Conservation (phyloP, 2,113 vertebrate genomes). For the Planiliza haematocheilus region DNA sequence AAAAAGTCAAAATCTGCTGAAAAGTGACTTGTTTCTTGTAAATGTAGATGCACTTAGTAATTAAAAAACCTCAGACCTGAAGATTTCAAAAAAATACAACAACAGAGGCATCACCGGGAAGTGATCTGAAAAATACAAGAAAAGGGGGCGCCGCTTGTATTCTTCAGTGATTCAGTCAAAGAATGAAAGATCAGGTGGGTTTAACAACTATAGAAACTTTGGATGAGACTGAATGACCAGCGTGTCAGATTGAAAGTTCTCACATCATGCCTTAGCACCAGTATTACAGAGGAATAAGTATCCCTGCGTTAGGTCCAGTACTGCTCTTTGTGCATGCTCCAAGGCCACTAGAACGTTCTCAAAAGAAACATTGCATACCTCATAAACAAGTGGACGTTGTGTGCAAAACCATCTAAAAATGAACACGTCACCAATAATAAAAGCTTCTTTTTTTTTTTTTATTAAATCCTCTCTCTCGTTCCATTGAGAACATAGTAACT, state of each 20-base stretch:
- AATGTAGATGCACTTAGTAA: conserved; percentile 73
- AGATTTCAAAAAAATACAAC: conserved; percentile 61
- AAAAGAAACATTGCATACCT: conserved; percentile 79
- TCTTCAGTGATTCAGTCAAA: conserved; percentile 41
- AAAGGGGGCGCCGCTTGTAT: conserved; percentile 29
- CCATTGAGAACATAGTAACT: conserved; percentile 36
- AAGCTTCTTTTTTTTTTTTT: background rate
- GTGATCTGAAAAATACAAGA: conserved; percentile 51
- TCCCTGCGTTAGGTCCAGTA: conserved; percentile 74
- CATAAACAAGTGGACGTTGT: conserved; percentile 73
- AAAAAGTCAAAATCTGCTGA: conserved; percentile 72
- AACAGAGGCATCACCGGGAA: conserved; percentile 56
- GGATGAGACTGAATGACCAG: conserved; percentile 65
- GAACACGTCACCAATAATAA: conserved; percentile 47
- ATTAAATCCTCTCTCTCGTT: conserved; percentile 35
- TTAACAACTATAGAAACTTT: conserved; percentile 73
- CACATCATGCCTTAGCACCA: conserved; percentile 81
- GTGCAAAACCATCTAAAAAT: conserved; percentile 76
- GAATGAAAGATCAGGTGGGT: conserved; percentile 55
- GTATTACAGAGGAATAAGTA: conserved; percentile 63
- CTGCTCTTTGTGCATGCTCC: conserved; percentile 77
- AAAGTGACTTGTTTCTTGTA: conserved; percentile 69
- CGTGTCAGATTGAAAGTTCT: conserved; percentile 56
- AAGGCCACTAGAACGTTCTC: conserved; percentile 80
- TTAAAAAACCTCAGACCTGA: conserved; percentile 78